Evolutionary conservation across 23 tunicate species (phyloP).

Genomic region (Halocynthia aurantium): DNA sequence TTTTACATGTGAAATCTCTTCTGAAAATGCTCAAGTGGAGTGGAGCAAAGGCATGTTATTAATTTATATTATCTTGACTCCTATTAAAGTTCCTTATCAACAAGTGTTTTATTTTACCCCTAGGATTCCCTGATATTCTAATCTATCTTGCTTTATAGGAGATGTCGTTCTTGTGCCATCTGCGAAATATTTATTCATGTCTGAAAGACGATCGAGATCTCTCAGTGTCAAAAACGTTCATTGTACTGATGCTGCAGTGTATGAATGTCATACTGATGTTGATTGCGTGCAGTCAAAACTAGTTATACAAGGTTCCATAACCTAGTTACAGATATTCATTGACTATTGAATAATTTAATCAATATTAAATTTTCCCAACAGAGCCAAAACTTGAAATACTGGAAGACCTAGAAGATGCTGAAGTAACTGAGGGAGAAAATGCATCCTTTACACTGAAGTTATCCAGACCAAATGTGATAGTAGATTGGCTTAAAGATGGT

Average conservation of each 20-base stretch:
- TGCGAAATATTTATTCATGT: neutral
- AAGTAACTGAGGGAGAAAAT: constrained; percentile 18
- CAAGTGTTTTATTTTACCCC: no score
- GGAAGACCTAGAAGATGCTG: constrained; percentile 33
- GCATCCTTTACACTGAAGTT: constrained; percentile 32
- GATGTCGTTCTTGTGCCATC: neutral
- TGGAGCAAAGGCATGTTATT: constrained; percentile 28
- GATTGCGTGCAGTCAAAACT: constrained; percentile 26
- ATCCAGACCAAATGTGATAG: constrained; percentile 14
- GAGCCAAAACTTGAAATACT: constrained; percentile 23
- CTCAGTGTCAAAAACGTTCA: constrained; percentile 5
- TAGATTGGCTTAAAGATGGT: constrained; percentile 33
- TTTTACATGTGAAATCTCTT: constrained; percentile 27
- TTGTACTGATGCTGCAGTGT: neutral
- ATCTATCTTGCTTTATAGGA: neutral
- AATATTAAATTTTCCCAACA: neutral
- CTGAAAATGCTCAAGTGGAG: constrained; percentile 28
- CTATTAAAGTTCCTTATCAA: no score
- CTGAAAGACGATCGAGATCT: neutral
- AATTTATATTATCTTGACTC: neutral
- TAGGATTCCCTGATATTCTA: no score
- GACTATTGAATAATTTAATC: neutral
- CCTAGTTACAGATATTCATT: no score
- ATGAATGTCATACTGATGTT: constrained; percentile 14
- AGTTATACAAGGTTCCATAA: constrained; percentile 12